Base-by-base conservation (phyloP, 2,113 vertebrate genomes). In the Bufo gargarizans region DNA sequence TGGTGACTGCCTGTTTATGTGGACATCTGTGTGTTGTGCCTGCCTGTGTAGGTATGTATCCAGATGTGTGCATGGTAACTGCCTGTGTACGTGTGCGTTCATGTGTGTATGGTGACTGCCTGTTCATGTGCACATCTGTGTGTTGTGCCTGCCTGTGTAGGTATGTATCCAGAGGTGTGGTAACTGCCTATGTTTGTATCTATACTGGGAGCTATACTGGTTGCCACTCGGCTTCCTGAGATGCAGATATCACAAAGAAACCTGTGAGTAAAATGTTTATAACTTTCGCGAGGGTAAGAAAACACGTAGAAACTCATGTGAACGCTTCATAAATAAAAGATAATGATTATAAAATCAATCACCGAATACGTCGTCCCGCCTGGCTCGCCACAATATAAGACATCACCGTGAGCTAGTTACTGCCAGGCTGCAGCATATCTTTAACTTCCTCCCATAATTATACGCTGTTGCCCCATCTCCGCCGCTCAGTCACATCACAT, bases 401-500 rank as follows among this genome's bases (percentile, higher is more conserved):
- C 11, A n/a, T 53, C 20, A 55, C 19, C 55, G 4, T 78, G 56
- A 22, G 47, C 53, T 13, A 13, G 20, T 50, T 9, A 50, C 50
- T 84, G 49, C 19, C 67, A 74, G 67, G 14, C 67, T 19, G 33
- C 50, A 45, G n/a, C 33, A 63, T 61, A 85, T 55, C 7, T 82
- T 45, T 58, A 43, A 10, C 74, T 61, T n/a, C 33, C 71, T 72
- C 17, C 47, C 33, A 12, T 59, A 45, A 77, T 77, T 72, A 45
- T 86, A 49, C 8, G 33, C 22, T 56, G n/a, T 16, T 33, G 58
- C 49, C 56, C 22, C 19, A 50, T 86, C 55, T 49, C 9, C 8
- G 69, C 9, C 12, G 56, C 55, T 63, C 84, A 61, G 72, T 86
- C 71, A 77, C 71, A 77, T 86, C 56, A 56, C 33, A 77, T 63